Evolutionary conservation across 2,797 vertebrate species (phyloP).

Genomic region (Lutjanus campechanus): DNA sequence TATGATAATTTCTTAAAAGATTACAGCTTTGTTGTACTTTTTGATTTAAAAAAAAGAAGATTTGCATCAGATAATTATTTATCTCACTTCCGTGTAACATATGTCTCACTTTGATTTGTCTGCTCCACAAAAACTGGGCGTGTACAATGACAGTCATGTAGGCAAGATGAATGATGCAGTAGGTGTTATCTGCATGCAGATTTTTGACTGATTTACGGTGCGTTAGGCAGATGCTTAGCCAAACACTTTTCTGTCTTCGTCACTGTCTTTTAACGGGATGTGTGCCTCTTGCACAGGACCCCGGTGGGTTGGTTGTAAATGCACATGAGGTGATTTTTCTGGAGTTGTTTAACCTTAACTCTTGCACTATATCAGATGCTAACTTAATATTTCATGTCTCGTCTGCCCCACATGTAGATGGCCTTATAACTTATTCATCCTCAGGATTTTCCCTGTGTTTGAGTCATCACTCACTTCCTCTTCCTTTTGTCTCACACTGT

Average conservation of each 20-base stretch:
- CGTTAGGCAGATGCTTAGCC: constrained; percentile 38
- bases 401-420: constrained; percentile 82
- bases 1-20: constrained; percentile 10
- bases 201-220: constrained; percentile 48
- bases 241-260: constrained; percentile 44
- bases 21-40: constrained; percentile 34
- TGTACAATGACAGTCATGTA: constrained; percentile 73
- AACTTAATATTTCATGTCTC: constrained; percentile 84
- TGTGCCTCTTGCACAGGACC: constrained; percentile 37
- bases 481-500: constrained; percentile 47
- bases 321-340: constrained; percentile 42
- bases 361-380: constrained; percentile 66
- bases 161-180: constrained; percentile 56
- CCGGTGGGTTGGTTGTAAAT: constrained; percentile 35
- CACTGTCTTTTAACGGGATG: constrained; percentile 34
- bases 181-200: constrained; percentile 69
- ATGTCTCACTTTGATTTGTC: constrained; percentile 59
- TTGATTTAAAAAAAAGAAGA: constrained; percentile 7
- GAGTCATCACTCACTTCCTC: constrained; percentile 60
- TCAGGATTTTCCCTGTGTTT: constrained; percentile 72
- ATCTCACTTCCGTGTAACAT: constrained; percentile 47
- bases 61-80: constrained; percentile 12
- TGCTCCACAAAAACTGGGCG: constrained; percentile 76
- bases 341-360: constrained; percentile 71
- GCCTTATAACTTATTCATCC: constrained; percentile 85